These are phyloP conservation scores for Eulemur macaco DNA, from an alignment of 2,113 vertebrate genomes.

Conservation along the genomic window DNA sequence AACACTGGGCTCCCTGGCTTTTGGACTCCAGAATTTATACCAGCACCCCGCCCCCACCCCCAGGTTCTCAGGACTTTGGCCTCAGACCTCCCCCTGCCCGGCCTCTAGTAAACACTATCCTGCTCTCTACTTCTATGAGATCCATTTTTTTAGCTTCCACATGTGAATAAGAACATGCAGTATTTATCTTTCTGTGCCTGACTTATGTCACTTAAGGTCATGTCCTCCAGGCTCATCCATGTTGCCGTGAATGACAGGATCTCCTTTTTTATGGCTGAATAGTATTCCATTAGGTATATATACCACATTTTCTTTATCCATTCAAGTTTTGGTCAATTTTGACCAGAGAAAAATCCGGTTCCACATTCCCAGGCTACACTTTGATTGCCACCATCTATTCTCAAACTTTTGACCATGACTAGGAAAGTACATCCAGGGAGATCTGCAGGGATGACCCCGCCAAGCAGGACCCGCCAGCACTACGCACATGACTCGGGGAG, in stretches of 20 bases:
- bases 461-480: neutral
- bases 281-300: no score
- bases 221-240: no score
- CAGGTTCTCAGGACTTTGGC: neutral
- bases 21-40: neutral
- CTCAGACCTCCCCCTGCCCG: neutral
- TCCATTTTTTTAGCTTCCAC: neutral
- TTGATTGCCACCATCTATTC: neutral
- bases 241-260: neutral
- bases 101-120: neutral
- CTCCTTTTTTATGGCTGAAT: neutral
- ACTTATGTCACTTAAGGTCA: neutral
- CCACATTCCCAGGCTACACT: neutral
- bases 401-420: neutral
- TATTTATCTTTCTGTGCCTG: neutral
- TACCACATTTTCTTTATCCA: neutral
- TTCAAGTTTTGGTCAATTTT: neutral
- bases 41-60: neutral
- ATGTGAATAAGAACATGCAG: neutral
- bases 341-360: neutral
- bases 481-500: rapidly evolving
- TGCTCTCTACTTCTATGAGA: neutral
- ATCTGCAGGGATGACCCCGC: neutral
- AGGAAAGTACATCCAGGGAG: neutral
- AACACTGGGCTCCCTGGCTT: neutral